Evolutionary conservation across 2,888 invertebrate species (phyloP), one percentile per base, ranked within the genome.

Genomic region (Lucinisca nassula): DNA sequence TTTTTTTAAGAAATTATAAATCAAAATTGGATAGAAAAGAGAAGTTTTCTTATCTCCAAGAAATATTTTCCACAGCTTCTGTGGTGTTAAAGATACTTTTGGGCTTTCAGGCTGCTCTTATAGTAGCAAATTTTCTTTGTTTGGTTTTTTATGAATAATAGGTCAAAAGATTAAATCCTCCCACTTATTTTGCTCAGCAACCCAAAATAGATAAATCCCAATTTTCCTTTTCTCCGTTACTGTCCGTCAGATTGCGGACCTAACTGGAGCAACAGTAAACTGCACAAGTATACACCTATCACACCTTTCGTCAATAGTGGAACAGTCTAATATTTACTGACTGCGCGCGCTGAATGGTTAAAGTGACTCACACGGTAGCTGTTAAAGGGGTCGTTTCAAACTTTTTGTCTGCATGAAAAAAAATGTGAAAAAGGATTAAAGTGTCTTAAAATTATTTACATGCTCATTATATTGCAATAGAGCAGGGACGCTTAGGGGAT

Each of bases 351-450:
- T 49, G 77, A 51, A 32, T 75, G 17, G 21, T 49, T 30, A 37
- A n/a, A n/a, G 24, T 75, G 75, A 77, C 55, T 77, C 55, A 77
- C 58, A 37, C 37, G 24, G 58, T 55, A 49, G 77, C 37, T n/a
- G n/a, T 12, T 24, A 32, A n/a, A 58, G 77, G 77, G 77, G 38
- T 58, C 58, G 77, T 58, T 55, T 77, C 77, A 77, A 77, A 55
- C 1, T 3, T 40, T 38, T 17, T 67, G 51, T 21, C 14, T n/a
- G 6, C 21, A n/a, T 51, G 51, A 21, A 51, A n/a, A n/a, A n/a
- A n/a, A n/a, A n/a, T n/a, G n/a, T n/a, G n/a, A n/a, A n/a, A n/a
- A n/a, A n/a, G n/a, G n/a, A n/a, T n/a, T n/a, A n/a, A n/a, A n/a
- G n/a, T n/a, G n/a, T n/a, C n/a, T n/a, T n/a, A n/a, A n/a, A n/a